Conservation (phyloP, 2,797 vertebrate species). For the Neomorphus geoffroyi region DNA sequence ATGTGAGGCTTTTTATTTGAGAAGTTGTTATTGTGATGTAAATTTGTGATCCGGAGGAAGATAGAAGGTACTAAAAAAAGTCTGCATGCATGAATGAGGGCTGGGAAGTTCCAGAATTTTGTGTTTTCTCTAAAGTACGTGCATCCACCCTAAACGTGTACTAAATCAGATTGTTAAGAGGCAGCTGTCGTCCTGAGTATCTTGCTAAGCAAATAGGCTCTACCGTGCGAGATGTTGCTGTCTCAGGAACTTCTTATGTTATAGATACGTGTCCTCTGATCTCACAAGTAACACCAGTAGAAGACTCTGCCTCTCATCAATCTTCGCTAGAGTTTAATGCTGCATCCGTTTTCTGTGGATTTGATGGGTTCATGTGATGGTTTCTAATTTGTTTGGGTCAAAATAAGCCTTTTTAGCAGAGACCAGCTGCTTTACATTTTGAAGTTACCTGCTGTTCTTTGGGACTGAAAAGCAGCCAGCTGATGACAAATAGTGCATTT, state of each 20-base stretch:
- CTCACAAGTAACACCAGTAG: background rate
- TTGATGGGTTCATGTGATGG: background rate
- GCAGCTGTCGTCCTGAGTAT: background rate
- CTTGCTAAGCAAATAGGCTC: background rate
- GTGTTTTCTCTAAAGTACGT: background rate
- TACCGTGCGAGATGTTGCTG: background rate
- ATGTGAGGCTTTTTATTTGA: background rate
- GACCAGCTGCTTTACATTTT: background rate
- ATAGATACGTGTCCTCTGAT: background rate
- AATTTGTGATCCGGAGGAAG: background rate
- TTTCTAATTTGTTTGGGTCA: background rate
- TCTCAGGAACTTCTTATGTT: background rate
- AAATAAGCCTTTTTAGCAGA: background rate
- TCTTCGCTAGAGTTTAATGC: background rate
- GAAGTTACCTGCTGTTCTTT: background rate
- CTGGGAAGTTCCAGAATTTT: background rate
- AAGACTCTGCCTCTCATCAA: background rate
- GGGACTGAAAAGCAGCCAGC: background rate
- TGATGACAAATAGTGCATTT: background rate
- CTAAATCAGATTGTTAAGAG: background rate
- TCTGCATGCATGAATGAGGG: background rate
- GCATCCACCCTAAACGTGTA: background rate
- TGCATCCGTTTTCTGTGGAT: background rate
- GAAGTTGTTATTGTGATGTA: background rate
- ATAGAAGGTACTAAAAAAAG: background rate